phyloP scores from a whole-genome alignment of 35 echinoderm and acorn worm genomes.

The Stichopus chloronotus region DNA sequence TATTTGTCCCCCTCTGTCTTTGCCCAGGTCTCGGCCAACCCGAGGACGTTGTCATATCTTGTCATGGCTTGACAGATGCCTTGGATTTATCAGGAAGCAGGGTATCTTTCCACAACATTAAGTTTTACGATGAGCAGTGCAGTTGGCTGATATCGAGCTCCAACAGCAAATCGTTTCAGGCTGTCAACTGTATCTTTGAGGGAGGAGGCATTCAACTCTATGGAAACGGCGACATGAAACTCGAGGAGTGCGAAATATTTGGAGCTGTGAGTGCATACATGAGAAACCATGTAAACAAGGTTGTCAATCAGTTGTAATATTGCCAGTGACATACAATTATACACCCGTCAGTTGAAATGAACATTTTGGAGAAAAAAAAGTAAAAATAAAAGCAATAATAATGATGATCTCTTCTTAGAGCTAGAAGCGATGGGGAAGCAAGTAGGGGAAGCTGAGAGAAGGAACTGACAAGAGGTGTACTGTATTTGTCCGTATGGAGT shows the following conservation, averaged over 20 bases:
- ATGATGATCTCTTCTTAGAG: background rate
- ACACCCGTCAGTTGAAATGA: no score
- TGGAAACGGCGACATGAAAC: constrained; percentile 53
- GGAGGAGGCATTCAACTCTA: constrained; percentile 44
- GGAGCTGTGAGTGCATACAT: constrained; percentile 21
- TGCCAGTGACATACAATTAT: no score
- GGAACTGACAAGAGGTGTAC: no score
- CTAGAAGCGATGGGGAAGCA: no score
- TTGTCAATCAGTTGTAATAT: no score
- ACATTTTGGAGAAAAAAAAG: background rate
- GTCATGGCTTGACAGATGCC: constrained; percentile 18
- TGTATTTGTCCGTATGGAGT: no score
- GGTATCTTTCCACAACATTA: constrained; percentile 49
- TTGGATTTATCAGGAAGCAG: constrained; percentile 49
- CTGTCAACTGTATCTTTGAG: constrained; percentile 31
- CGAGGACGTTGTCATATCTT: constrained; percentile 31
- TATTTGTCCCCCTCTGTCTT: background rate
- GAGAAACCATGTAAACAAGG: background rate
- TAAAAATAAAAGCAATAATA: background rate
- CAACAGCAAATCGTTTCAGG: constrained; percentile 22
- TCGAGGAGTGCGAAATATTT: constrained; percentile 46
- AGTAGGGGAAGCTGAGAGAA: no score
- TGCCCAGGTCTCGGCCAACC: constrained; percentile 31
- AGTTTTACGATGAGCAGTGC: constrained; percentile 51
- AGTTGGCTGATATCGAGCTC: constrained; percentile 35